Evolutionary conservation across 2,797 vertebrate species (phyloP), one percentile per base, ranked within the genome.

Genomic region (Enteromius radiatus): DNA sequence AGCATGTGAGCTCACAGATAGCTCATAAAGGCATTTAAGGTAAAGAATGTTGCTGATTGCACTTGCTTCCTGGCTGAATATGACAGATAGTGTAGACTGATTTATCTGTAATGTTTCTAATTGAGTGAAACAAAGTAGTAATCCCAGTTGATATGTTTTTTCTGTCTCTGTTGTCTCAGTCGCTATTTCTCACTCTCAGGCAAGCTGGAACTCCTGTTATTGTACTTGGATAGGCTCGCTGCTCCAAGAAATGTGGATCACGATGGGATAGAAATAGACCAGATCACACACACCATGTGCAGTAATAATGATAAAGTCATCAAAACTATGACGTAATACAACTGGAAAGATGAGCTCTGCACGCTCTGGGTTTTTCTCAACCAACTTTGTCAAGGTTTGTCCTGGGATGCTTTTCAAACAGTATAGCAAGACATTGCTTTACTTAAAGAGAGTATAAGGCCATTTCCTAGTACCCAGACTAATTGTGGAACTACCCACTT

Each of bases 71-170:
- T 56, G 33, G 47, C 38, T 56, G 36, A 70, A 69, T 54, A 43
- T 26, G 64, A 80, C 10, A 23, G 61, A 28, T 38, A 52, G n/a
- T 41, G 64, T 31, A 82, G 71, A 75, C 70, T 82, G 45, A 54
- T 76, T 76, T 52, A 82, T 82, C 71, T 56, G 71, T 28, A 43
- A 38, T 70, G 74, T 63, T 77, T 77, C 52, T 61, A 61, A 70
- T 15, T 31, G 49, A 77, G 81, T 36, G 52, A 38, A 76, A 68
- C 47, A 67, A 82, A 77, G 81, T 77, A 63, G 49, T 70, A 76
- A 61, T 70, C 26, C 74, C 64, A 70, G 76, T 23, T 36, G 74
- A 69, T 49, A 31, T 61, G 38, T 3, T 41, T 70, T 82, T 54
- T 45, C 61, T 76, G 31, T 76, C 15, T 76, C 45, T 1, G 80